phyloP scores from a whole-genome alignment of 2,797 vertebrate species.

The Micropoecilia bifurca region DNA sequence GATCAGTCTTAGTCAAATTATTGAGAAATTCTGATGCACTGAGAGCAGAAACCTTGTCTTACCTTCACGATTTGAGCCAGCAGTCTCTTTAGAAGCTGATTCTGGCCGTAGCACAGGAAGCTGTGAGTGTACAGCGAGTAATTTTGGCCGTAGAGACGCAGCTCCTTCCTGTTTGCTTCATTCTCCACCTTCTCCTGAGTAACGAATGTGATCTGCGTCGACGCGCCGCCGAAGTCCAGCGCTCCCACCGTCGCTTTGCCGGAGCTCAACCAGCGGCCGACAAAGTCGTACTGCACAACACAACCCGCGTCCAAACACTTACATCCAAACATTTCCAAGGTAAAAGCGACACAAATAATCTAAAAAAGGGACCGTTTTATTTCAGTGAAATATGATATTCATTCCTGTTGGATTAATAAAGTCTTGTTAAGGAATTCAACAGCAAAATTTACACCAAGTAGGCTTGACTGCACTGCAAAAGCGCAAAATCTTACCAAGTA shows the following conservation, averaged over 20 bases:
- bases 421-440: too few species aligned
- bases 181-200: slow-evolving; percentile 78
- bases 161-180: slow-evolving; percentile 57
- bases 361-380: too few species aligned
- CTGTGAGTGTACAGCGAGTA: slow-evolving; percentile 90
- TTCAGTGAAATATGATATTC: too few species aligned
- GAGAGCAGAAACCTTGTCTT: slow-evolving; percentile 1
- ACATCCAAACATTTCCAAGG: neutral
- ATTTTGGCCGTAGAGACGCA: slow-evolving; percentile 84
- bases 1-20: neutral
- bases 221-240: slow-evolving; percentile 89
- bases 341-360: neutral
- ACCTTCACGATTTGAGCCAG: slow-evolving; percentile 77
- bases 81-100: slow-evolving; percentile 79
- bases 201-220: slow-evolving; percentile 89
- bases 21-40: neutral
- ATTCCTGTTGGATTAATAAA: too few species aligned
- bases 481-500: too few species aligned
- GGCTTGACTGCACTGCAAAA: too few species aligned
- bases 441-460: too few species aligned
- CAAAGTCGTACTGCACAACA: slow-evolving; percentile 83
- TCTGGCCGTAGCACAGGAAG: slow-evolving; percentile 88
- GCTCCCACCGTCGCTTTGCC: slow-evolving; percentile 82
- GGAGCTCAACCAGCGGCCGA: slow-evolving; percentile 86
- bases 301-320: neutral